Percentiles rank a stretch among this genome's conserved stretches.
Conservation (phyloP, 37 sponge, comb jelly and placozoan genomes). For the Eunapius fragilis region DNA sequence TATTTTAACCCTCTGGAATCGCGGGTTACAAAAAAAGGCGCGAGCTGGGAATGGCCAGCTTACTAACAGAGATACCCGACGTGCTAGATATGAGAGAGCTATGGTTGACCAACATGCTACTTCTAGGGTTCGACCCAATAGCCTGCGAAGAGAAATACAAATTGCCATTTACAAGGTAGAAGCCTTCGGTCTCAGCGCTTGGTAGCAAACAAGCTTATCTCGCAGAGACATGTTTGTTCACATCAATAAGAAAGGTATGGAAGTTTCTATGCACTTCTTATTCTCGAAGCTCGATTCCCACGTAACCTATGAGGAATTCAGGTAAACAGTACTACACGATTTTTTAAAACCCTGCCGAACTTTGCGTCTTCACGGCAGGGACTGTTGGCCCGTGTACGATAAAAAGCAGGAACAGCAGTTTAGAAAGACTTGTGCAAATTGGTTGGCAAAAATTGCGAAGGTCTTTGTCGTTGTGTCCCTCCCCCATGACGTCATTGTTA, state of each 20-base stretch:
- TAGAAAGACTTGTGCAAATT: conserved; percentile 63
- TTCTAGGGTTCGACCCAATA: conserved; percentile 74
- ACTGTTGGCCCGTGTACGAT: conserved; percentile 90
- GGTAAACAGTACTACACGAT: conserved; percentile 46
- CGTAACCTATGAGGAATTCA: conserved; percentile 61
- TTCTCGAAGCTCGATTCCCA: conserved; percentile 69
- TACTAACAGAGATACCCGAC: conserved; percentile 9
- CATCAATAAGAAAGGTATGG: conserved; percentile 85
- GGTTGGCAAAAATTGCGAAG: conserved; percentile 73
- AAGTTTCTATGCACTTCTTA: conserved; percentile 76
- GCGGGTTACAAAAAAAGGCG: neutral
- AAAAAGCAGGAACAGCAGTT: conserved; percentile 89
- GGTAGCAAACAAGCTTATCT: neutral
- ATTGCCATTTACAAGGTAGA: conserved; percentile 49
- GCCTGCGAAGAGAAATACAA: conserved; percentile 62
- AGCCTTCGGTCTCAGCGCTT: neutral
- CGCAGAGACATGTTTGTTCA: conserved; percentile 85
- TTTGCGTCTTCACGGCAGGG: conserved; percentile 12
- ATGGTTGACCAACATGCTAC: conserved; percentile 74
- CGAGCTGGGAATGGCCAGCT: conserved; percentile 9
- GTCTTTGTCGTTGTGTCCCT: conserved; percentile 46
- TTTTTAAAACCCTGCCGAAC: neutral
- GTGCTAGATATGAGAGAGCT: conserved; percentile 46
- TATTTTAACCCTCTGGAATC: conserved; percentile 6
- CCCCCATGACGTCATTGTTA: too few relatives aligned